Base-by-base conservation (phyloP, 2,113 vertebrate genomes). In the Lepisosteus osseus region DNA sequence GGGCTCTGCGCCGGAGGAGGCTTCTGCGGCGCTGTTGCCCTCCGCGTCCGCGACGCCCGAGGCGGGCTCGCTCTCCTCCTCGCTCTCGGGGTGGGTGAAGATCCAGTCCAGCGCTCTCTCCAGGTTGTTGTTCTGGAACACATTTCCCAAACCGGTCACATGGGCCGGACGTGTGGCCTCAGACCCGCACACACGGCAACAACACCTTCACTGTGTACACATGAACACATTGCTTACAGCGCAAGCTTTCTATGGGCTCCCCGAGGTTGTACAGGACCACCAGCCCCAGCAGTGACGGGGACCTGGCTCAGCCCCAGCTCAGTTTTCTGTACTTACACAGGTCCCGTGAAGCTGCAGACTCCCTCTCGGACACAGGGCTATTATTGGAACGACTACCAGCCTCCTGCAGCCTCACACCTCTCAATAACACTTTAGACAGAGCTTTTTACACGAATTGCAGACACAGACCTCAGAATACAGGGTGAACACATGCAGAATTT, bases 91-190 rank as follows among this genome's bases (percentile, higher is more conserved):
- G 76, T 96, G 96, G 69, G 86, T 94, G 81, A 99, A 98, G 84
- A 99, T 99, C 97, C 97, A 99, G 79, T 99, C 97, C 70, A 99
- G 84, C 0, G 97, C 97, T 78, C 94, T 91, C 75, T 99, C 97
- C 63, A 99, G 86, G 81, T 98, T 99, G 83, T 92, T 94, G 83
- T 95, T 99, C 97, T 99, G 85, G 3, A 81, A 79, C 62, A 15
- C 17, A 65, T 17, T n/a, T 9, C 47, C 47, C 47, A 51, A 9
- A 51, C 9, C 47, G 2, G 47, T 6, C 47, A 51, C 47, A 51
- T 29, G 29, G 29, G 29, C 29, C 29, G 9, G 5, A 51, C 47
- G 9, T 5, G 5, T 51, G 47, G 9, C 47, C 47, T 51, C 47
- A 9, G 5, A 51, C 47, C 9, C 5, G 47, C 47, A 5, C 47